Percentiles rank a stretch among this genome's conserved stretches.
phyloP scores from a whole-genome alignment of 2,888 invertebrate genomes.

The Dicyrtoma fusca region DNA sequence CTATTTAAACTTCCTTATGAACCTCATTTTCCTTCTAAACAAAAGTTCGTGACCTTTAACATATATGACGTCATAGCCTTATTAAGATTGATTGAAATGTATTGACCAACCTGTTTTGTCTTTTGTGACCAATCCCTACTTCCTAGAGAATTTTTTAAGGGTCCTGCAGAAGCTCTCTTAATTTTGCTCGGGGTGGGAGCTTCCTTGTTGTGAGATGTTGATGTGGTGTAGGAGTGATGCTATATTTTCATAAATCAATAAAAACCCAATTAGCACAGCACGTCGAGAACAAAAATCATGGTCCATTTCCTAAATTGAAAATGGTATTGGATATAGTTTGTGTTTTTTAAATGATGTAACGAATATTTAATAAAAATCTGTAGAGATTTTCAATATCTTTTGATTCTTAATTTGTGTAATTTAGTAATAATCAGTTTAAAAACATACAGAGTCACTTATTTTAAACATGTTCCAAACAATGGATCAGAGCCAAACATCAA shows the following conservation, averaged over 20 bases:
- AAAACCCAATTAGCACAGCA: background rate
- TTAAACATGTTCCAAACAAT: no score
- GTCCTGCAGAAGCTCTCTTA: background rate
- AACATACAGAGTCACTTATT: background rate
- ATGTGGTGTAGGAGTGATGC: conserved; percentile 25
- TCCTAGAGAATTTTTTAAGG: conserved; percentile 14
- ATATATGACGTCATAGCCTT: no score
- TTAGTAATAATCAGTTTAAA: background rate
- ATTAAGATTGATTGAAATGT: background rate
- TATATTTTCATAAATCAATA: conserved; percentile 11
- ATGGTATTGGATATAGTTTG: no score
- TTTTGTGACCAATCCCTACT: conserved; percentile 30
- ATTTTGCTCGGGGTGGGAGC: conserved; percentile 22
- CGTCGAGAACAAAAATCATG: no score
- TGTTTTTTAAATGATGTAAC: no score
- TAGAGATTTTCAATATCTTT: background rate
- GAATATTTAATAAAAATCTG: no score
- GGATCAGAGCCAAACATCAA: no score
- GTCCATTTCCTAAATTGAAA: no score
- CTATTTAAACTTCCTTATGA: no score
- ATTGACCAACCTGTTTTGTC: conserved; percentile 14
- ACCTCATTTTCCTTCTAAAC: no score
- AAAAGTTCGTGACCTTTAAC: no score
- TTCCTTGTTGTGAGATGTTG: no score
- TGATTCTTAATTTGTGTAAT: background rate